Evolutionary conservation across 64 coral and sea anemone species (phyloP).

Genomic region (Hydrozoanthus tunicans): DNA sequence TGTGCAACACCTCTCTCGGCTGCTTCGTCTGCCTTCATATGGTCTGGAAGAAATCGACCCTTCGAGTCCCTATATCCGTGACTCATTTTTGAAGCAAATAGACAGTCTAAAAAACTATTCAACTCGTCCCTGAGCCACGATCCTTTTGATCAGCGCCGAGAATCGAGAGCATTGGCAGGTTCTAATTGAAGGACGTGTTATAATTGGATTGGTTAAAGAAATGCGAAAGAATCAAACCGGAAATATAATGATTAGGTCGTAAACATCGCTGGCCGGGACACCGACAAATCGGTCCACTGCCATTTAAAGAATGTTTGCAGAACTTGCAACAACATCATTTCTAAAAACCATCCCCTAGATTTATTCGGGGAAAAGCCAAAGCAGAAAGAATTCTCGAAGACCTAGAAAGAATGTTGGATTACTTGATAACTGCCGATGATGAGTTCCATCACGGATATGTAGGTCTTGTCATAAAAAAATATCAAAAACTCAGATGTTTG

Average conservation of each 20-base stretch:
- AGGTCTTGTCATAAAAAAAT: background rate
- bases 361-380: constrained; percentile 28
- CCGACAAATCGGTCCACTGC: no score
- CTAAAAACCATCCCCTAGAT: constrained; percentile 51
- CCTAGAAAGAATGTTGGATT: background rate
- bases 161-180: no score
- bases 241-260: no score
- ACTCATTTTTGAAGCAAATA: background rate
- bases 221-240: no score
- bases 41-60: constrained; percentile 20
- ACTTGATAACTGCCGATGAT: constrained; percentile 16
- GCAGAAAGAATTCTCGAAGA: constrained; percentile 11
- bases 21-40: constrained; percentile 8
- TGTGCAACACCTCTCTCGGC: background rate
- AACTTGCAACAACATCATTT: constrained; percentile 30
- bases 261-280: no score
- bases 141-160: no score
- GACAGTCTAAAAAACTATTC: no score
- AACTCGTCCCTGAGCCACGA: no score
- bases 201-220: no score
- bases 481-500: constrained; percentile 26
- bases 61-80: constrained; percentile 8
- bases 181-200: no score
- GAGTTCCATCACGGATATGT: constrained; percentile 51
- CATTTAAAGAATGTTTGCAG: background rate